These are phyloP conservation scores for Halictus ligatus DNA, from an alignment of 2,888 invertebrate species.

Conservation along the genomic window DNA sequence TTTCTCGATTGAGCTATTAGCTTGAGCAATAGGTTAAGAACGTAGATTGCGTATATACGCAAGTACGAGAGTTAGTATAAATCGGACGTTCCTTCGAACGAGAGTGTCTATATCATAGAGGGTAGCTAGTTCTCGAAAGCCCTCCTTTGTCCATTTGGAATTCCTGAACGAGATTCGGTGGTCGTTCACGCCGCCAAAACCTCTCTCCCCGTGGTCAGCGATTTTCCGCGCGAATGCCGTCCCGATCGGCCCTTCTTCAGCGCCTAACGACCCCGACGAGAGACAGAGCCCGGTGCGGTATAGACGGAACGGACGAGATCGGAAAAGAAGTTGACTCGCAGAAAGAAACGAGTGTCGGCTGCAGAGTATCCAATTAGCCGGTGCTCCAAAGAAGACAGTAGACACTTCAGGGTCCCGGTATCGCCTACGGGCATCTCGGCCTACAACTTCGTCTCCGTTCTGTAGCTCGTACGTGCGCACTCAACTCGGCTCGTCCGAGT, in stretches of 20 bases:
- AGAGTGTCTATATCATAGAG: background rate
- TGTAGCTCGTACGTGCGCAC: conserved; percentile 38
- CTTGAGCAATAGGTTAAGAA: background rate
- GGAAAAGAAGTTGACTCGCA: conserved; percentile 33
- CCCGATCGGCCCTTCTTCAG: conserved; percentile 5
- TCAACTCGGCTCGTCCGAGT: conserved; percentile 43
- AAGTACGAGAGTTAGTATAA: background rate
- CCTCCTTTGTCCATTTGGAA: background rate
- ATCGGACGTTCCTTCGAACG: background rate
- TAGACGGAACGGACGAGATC: background rate
- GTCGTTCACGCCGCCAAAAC: background rate
- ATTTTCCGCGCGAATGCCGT: conserved; percentile 35
- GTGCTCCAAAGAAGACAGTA: conserved; percentile 62
- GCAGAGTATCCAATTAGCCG: conserved; percentile 75
- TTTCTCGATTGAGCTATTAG: background rate
- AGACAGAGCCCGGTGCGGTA: conserved; percentile 23
- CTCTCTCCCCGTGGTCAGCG: conserved; percentile 3
- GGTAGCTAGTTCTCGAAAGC: background rate
- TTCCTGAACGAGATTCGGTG: background rate
- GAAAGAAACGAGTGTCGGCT: conserved; percentile 63
- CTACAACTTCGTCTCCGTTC: conserved; percentile 52
- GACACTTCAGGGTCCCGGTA: conserved; percentile 48
- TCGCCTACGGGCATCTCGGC: conserved; percentile 62
- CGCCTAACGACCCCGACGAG: conserved; percentile 12
- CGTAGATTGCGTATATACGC: background rate